phyloP scores from a whole-genome alignment of 2,113 vertebrate species.

The Caloenas nicobarica region DNA sequence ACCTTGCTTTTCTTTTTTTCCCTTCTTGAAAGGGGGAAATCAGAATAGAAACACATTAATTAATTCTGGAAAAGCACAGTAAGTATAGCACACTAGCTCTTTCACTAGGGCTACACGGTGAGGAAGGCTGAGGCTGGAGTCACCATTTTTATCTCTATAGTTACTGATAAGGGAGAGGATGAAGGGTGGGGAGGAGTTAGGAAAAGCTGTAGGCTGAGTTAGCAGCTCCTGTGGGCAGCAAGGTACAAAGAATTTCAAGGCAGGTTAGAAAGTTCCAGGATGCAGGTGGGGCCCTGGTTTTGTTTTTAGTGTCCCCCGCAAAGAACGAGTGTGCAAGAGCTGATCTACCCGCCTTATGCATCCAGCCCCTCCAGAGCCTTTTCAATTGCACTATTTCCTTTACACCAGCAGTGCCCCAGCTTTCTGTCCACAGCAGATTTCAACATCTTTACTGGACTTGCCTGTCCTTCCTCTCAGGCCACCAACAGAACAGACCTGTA shows the following conservation, averaged over 20 bases:
- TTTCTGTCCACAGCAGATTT: background rate
- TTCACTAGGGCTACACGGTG: background rate
- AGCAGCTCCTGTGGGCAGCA: background rate
- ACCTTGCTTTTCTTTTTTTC: background rate
- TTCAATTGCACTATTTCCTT: background rate
- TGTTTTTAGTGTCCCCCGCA: background rate
- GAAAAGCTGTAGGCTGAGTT: background rate
- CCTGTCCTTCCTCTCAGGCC: background rate
- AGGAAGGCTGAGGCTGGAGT: conserved; percentile 22
- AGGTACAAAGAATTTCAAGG: background rate
- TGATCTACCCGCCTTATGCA: background rate
- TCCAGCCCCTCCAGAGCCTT: background rate
- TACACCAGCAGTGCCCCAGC: background rate
- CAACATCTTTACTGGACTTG: background rate
- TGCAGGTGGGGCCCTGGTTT: background rate
- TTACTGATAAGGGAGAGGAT: conserved; percentile 43
- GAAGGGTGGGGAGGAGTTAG: background rate
- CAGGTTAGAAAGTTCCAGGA: background rate
- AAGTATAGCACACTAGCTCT: background rate
- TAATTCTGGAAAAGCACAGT: background rate
- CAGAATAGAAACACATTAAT: background rate
- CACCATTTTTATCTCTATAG: conserved; percentile 45
- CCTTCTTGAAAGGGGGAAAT: background rate
- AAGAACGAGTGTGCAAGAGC: background rate
- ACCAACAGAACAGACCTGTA: background rate